These are phyloP conservation scores for Lasioglossum leucozonium DNA, from an alignment of 2,888 invertebrate species.

Conservation along the genomic window DNA sequence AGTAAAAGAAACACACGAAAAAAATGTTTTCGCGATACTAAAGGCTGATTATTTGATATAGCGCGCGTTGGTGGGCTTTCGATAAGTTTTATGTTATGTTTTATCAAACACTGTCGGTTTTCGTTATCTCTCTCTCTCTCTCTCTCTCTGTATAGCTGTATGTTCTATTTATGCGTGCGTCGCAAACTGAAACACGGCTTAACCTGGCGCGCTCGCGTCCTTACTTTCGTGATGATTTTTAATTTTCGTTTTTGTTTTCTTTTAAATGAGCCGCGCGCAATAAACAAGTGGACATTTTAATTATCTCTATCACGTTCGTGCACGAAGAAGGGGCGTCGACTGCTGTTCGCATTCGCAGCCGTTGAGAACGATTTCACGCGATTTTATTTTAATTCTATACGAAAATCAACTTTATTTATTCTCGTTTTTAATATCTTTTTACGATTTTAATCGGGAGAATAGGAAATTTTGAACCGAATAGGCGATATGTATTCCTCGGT, in stretches of 20 bases:
- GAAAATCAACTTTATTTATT: background rate
- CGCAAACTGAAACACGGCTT: background rate
- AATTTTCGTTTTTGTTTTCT: no score
- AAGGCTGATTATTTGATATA: conserved; percentile 26
- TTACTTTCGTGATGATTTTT: background rate
- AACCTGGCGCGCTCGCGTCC: background rate
- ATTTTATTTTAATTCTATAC: background rate
- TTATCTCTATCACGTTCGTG: background rate
- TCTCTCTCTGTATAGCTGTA: background rate
- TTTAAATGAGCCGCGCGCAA: background rate
- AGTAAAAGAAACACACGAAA: background rate
- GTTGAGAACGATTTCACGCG: background rate
- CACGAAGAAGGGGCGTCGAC: background rate
- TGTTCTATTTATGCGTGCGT: background rate
- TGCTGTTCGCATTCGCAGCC: background rate
- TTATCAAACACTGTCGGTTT: background rate
- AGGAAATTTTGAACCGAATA: no score
- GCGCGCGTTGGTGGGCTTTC: conserved; percentile 4
- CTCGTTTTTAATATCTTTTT: background rate
- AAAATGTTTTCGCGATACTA: background rate
- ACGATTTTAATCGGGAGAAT: no score
- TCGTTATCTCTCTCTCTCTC: no score
- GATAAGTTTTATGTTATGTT: conserved; percentile 9
- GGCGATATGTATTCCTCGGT: no score
- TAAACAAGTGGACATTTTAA: background rate